These are phyloP conservation scores for Eublepharis macularius DNA, from an alignment of 2,113 vertebrate species.

Conservation along the genomic window DNA sequence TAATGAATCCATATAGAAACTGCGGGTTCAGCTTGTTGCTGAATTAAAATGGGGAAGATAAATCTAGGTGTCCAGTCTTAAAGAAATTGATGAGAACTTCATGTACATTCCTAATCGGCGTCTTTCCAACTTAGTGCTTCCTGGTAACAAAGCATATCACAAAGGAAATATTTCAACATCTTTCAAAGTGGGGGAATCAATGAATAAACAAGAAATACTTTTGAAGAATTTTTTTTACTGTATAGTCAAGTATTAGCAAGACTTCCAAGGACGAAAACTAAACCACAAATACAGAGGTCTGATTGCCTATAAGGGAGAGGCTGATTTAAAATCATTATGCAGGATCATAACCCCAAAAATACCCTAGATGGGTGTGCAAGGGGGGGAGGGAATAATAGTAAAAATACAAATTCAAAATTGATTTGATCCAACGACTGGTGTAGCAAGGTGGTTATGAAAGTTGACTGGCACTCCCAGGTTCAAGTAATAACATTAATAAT, in stretches of 20 bases:
- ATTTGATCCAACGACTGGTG: neutral
- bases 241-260: conserved; percentile 17
- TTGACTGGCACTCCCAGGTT: neutral
- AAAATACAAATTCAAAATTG: neutral
- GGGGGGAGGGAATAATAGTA: too few relatives aligned
- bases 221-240: conserved; percentile 16
- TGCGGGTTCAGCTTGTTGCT: conserved; percentile 63
- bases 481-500: too few relatives aligned
- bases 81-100: conserved; percentile 11
- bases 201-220: conserved; percentile 4
- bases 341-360: too few relatives aligned
- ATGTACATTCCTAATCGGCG: conserved; percentile 7
- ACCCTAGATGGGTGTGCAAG: too few relatives aligned
- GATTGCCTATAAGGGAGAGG: too few relatives aligned
- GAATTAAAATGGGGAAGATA: conserved; percentile 43
- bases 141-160: conserved; percentile 9
- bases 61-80: conserved; percentile 30
- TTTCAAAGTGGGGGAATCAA: neutral
- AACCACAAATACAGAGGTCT: neutral
- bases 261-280: neutral
- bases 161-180: conserved; percentile 21
- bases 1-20: conserved; percentile 57
- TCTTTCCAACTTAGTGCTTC: conserved; percentile 12
- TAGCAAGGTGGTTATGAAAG: neutral
- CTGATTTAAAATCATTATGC: too few relatives aligned